Evolutionary conservation across 2,113 vertebrate genomes (phyloP).

Genomic region (Pundamilia nyererei): DNA sequence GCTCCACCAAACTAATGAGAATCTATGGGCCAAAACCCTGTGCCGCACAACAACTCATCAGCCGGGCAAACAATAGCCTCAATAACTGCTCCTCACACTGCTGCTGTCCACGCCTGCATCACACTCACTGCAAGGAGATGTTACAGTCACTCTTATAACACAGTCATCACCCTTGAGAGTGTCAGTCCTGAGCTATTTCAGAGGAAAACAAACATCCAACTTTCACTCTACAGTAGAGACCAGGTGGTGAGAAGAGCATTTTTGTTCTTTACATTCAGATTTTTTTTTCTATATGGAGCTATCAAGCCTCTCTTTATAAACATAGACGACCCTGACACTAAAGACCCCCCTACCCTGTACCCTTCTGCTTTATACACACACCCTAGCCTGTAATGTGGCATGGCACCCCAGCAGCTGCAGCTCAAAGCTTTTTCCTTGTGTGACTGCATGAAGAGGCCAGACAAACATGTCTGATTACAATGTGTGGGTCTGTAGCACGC

Average conservation of each 20-base stretch:
- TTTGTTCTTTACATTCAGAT: conserved; percentile 16
- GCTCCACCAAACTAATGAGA: conserved; percentile 61
- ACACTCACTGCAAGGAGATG: conserved; percentile 9
- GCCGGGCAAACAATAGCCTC: conserved; percentile 51
- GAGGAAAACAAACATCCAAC: conserved; percentile 19
- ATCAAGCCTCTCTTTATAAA: background rate
- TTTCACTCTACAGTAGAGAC: conserved; percentile 49
- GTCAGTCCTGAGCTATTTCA: conserved; percentile 17
- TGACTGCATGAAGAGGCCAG: conserved; percentile 24
- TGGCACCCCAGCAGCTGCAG: conserved; percentile 50
- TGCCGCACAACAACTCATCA: conserved; percentile 42
- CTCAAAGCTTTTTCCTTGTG: conserved; percentile 29
- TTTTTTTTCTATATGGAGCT: background rate
- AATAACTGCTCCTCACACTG: background rate
- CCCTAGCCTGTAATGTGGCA: conserved; percentile 43
- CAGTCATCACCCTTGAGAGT: conserved; percentile 47
- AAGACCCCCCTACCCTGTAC: background rate
- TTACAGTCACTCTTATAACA: conserved; percentile 34
- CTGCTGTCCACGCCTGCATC: conserved; percentile 8
- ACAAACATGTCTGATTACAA: conserved; percentile 52
- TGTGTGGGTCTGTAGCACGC: conserved; percentile 30
- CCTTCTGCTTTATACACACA: conserved; percentile 16
- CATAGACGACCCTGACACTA: conserved; percentile 13
- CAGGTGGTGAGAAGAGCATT: conserved; percentile 45
- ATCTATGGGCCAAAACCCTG: conserved; percentile 50